A percentile compares a stretch with the other conserved stretches of the same genome.
phyloP scores from a whole-genome alignment of 2,797 vertebrate genomes.

The Catharus ustulatus region DNA sequence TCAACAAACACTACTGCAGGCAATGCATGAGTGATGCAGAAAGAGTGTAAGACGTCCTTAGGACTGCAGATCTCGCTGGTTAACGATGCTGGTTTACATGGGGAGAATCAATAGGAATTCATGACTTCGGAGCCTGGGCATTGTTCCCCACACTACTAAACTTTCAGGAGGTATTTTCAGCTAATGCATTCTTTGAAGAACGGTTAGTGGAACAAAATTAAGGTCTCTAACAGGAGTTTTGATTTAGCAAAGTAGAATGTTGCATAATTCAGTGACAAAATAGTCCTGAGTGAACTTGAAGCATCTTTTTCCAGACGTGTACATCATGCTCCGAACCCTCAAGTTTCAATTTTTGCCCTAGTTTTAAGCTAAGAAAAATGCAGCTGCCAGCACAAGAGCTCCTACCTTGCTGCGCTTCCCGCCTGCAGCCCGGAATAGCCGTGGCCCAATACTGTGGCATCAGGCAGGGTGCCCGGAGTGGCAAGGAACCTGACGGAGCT shows the following conservation, averaged over 20 bases:
- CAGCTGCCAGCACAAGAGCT: background rate
- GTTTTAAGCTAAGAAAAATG: background rate
- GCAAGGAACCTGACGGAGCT: background rate
- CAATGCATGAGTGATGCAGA: background rate
- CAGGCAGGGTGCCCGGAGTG: background rate
- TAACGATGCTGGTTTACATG: background rate
- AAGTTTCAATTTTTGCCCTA: background rate
- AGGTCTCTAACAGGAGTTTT: background rate
- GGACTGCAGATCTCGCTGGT: background rate
- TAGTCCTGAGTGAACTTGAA: background rate
- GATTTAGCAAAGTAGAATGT: background rate
- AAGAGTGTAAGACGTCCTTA: background rate
- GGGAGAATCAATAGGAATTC: background rate
- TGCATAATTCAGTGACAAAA: conserved; percentile 32
- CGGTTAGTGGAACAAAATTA: background rate
- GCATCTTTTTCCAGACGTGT: background rate
- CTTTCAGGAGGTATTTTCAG: background rate
- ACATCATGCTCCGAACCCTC: background rate
- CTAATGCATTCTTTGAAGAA: background rate
- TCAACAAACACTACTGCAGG: background rate
- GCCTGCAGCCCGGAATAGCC: rapidly evolving
- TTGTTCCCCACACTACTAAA: background rate
- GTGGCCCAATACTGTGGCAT: background rate
- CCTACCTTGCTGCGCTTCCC: background rate
- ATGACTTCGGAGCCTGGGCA: background rate